Base-by-base conservation (phyloP, 2,888 invertebrate genomes). In the Julus scanicus region DNA sequence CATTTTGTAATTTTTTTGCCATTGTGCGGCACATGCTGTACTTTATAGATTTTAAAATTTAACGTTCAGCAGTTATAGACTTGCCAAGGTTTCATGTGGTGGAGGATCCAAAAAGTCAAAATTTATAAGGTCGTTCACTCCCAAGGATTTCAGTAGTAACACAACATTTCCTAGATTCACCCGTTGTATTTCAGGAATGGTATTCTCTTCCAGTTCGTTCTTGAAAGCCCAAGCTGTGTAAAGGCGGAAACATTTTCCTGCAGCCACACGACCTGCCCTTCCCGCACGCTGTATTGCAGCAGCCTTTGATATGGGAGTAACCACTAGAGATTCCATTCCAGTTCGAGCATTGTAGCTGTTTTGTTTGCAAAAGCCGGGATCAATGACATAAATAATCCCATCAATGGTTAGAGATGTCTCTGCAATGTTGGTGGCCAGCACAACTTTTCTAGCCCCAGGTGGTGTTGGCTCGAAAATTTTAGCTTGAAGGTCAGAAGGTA, bases 171-270 rank as follows among this genome's bases (percentile, higher is more conserved):
- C 96, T 88, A 99, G 94, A 94, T 99, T 99, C 84, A 99, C 99
- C 90, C 99, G 94, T 92, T 99, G 99, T 90, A 99, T 99, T 94
- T 99, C 99, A 0, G 99, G 99, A 20, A 99, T 95, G 1, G 99
- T 98, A 91, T 99, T 99, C 90, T 99, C 99, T 93, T 99, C 99
- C 88, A 99, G 93, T 93, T 99, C 99, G 92, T 99, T 96, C 92
- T 99, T 97, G 92, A 98, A 99, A 0, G 99, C 98, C 99, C 98
- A 99, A 0, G 98, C 97, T 0, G 99, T 99, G 92, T 99, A 99
- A 17, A 99, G 94, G 85, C 99, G 95, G 92, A 99, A 99, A 93
- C 99, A 99, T 93, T 99, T 99, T 0, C 99, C 99, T 3, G 98
- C 97, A 0, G 99, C 98, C 0, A 98, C 98, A 90, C 99, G 94